Evolutionary conservation across 2,797 vertebrate genomes (phyloP), one percentile per base, ranked within the genome.

Genomic region (Ceryle rudis): DNA sequence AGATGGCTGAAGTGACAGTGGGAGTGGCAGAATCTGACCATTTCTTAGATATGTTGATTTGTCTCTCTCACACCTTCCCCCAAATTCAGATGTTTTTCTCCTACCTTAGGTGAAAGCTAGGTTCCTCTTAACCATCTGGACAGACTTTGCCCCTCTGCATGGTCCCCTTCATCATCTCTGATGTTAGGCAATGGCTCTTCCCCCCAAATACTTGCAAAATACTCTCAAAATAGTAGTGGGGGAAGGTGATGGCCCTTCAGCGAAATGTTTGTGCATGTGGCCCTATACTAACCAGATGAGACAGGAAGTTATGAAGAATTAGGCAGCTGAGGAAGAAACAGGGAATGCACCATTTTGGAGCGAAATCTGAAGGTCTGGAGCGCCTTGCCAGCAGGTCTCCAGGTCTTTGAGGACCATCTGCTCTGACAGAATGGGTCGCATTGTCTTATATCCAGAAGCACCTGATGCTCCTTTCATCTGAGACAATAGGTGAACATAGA

Each of bases 201-300:
- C 54, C 31, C 54, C n/a, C 82, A 14, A 87, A 73, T 7, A 72
- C 6, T 3, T 37, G 6, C 21, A 10, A 39, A 39, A 39, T 39
- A 26, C 26, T 80, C 39, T 81, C 28, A 29, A 75, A 94, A 33
- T 44, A 71, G 33, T 5, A n/a, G 7, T 4, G 18, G 44, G 19
- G 29, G 17, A 72, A 74, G 29, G 29, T 0, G 0, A 69, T 14
- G 39, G 44, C 6, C 20, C n/a, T 25, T 39, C 44, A 67, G 35
- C 1, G 3, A 62, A 58, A 44, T 0, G 2, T 28, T 42, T 54
- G 13, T 10, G 29, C 4, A 2, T 3, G 3, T 67, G 14, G 6
- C 6, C 19, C 25, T 4, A 0, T 61, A 57, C 41, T 35, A 69
- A 26, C 22, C 42, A 79, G n/a, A 31, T 5, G 5, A 79, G 21